Percentiles rank a stretch among this genome's conserved stretches.
These are phyloP conservation scores for Crotalus helleri DNA, from an alignment of 2,113 vertebrate species.

Conservation along the genomic window DNA sequence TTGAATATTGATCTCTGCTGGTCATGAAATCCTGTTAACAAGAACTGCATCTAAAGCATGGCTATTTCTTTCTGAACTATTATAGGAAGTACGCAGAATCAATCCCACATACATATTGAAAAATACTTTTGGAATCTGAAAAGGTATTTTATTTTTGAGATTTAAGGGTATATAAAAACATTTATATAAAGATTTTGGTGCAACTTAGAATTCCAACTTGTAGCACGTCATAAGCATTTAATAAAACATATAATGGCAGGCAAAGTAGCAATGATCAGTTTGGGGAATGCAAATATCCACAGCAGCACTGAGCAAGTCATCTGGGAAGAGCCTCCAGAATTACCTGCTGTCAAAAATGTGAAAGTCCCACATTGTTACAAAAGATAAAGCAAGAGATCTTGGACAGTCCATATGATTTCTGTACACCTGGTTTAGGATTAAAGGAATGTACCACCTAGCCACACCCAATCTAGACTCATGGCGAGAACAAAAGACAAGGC, in stretches of 20 bases:
- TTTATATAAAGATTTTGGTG: not conserved
- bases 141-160: not conserved
- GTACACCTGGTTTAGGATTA: not conserved
- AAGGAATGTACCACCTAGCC: not conserved
- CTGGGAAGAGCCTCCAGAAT: not conserved
- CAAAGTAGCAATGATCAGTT: not conserved
- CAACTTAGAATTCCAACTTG: not conserved
- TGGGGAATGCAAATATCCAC: not conserved
- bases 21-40: not conserved
- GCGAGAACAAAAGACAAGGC: not conserved
- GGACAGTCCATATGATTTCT: not conserved
- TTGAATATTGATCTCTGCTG: not conserved
- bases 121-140: not conserved
- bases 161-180: not conserved
- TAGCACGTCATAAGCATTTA: not conserved
- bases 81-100: no score
- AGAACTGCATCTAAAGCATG: not conserved
- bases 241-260: not conserved
- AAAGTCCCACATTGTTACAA: not conserved
- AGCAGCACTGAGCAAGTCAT: not conserved
- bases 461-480: not conserved
- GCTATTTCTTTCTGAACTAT: not conserved
- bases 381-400: not conserved
- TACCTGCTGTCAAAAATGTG: not conserved
- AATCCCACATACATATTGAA: not conserved